Base-by-base conservation (phyloP, 1,140 invertebrate genomes). In the Drosophila pectinifera region DNA sequence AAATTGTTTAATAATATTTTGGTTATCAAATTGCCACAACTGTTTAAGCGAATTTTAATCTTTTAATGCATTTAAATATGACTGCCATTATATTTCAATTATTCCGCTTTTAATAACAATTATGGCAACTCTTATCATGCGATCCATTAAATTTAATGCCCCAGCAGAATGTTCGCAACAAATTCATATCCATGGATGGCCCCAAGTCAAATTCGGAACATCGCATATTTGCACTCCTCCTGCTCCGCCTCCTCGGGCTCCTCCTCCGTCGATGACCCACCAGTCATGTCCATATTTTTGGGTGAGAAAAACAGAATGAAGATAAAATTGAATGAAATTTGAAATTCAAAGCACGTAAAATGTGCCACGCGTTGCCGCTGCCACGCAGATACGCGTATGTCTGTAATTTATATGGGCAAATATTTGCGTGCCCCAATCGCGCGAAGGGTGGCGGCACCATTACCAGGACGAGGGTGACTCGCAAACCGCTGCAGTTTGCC, bases 321-420 rank as follows among this genome's bases (percentile, higher is more conserved):
- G 42, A 70, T 57, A 70, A 70, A 72, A 72, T 55, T 39, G 68
- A 70, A 70, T 70, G 43, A 58, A 62, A 76, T 88, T 88, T 64
- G 61, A 88, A 88, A 86, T 82, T 86, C 82, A 72, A 65, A 68
- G 79, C 83, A 88, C 82, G 82, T 78, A 74, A 46, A 46, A 54
- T 49, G 49, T 56, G 73, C 62, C 63, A 62, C 78, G 56, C 68
- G 63, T 65, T 58, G 73, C 61, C 48, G 57, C 42, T 80, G 67
- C 31, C 62, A 39, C 34, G 22, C 61, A 85, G 78, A 75, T 78
- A 68, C 39, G 65, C 34, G 65, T 67, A 86, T 88, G 78, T 74
- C 61, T 83, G 83, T 79, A 86, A 86, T 86, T 86, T 86, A 88
- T 82, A 88, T 86, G 70, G 75, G 70, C 63, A 86, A 88, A 86